Evolutionary conservation across 1,140 invertebrate genomes (phyloP).

Genomic region (Ceratitis capitata): DNA sequence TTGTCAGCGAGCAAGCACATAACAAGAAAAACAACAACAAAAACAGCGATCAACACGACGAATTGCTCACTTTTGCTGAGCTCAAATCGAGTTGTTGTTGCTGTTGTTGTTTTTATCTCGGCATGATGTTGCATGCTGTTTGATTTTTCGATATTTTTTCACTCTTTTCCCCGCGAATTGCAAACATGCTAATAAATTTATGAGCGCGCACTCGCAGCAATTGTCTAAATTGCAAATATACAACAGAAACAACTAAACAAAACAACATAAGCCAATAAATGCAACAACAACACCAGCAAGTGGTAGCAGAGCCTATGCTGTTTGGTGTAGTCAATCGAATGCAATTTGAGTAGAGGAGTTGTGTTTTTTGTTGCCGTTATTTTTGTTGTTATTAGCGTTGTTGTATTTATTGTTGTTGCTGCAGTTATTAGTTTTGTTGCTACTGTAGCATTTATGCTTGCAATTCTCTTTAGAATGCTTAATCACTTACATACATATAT

Average conservation of each 20-base stretch:
- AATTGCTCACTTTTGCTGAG: conserved; percentile 30
- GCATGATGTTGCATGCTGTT: not conserved
- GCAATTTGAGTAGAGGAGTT: not conserved
- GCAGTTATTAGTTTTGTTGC: not conserved
- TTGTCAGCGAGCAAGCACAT: not conserved
- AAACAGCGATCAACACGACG: not conserved
- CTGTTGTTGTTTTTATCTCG: not conserved
- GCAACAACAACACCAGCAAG: not conserved
- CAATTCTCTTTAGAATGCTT: conserved; percentile 11
- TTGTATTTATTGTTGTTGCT: not conserved
- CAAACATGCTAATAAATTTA: conserved; percentile 40
- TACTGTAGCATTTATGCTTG: not conserved
- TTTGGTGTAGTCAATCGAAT: not conserved
- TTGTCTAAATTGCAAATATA: conserved; percentile 30
- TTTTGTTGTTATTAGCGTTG: not conserved
- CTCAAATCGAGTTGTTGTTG: not conserved
- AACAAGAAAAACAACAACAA: not conserved
- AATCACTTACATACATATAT: too few species aligned
- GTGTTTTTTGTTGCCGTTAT: too few species aligned
- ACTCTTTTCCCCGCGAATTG: not conserved
- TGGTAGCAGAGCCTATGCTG: not conserved
- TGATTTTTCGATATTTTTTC: too few species aligned
- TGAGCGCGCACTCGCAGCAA: conserved; percentile 28
- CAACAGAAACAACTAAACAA: not conserved
- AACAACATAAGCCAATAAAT: not conserved